These are phyloP conservation scores for Ostrea edulis DNA, from an alignment of 1,140 invertebrate genomes.

Conservation along the genomic window DNA sequence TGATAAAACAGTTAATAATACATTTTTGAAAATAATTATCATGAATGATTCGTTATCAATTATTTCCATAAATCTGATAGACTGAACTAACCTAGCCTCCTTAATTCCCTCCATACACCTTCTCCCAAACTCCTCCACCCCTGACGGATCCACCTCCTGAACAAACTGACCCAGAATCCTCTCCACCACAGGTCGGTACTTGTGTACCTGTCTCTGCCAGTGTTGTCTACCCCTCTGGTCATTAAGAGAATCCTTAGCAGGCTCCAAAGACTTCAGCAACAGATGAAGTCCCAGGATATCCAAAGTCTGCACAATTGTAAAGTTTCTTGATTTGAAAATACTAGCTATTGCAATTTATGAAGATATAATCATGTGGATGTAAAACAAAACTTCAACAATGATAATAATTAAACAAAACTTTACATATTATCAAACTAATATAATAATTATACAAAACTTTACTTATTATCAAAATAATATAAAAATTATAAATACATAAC, in stretches of 20 bases:
- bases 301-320: conserved; percentile 53
- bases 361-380: background rate
- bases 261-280: conserved; percentile 55
- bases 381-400: background rate
- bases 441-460: too few relatives aligned
- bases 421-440: background rate
- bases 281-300: conserved; percentile 57
- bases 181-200: conserved; percentile 58
- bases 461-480: too few relatives aligned
- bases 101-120: conserved; percentile 47
- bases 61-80: too few relatives aligned
- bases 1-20: too few relatives aligned
- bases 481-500: too few relatives aligned
- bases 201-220: conserved; percentile 55
- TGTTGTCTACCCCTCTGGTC: conserved; percentile 21
- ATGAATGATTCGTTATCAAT: too few relatives aligned
- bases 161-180: conserved; percentile 56
- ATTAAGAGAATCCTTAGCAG: conserved; percentile 52
- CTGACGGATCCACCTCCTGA: background rate
- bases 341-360: background rate
- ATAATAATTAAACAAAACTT: background rate
- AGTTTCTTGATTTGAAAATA: background rate
- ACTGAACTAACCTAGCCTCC: conserved; percentile 36
- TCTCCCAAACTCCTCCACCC: conserved; percentile 18
- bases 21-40: too few relatives aligned